A percentile compares a stretch with the other conserved stretches of the same genome.
Conservation (phyloP, 2,888 invertebrate species). For the Eupithecia abbreviata region DNA sequence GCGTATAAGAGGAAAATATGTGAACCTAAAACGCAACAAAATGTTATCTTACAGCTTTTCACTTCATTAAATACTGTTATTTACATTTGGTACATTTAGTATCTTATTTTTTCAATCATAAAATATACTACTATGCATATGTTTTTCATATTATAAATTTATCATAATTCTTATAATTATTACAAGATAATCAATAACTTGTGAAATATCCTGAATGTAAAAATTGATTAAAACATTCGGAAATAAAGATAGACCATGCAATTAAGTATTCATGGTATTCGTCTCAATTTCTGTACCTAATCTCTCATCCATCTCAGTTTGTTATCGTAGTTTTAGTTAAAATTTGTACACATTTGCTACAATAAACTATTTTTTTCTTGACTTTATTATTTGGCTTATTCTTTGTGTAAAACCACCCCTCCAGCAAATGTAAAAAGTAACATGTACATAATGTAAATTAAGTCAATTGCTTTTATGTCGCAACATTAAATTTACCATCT, state of each 20-base stretch:
- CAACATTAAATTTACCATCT: not conserved
- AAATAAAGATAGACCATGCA: not conserved
- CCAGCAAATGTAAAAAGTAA: not conserved
- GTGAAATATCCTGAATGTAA: not conserved
- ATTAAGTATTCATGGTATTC: too few species aligned
- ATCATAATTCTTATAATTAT: not conserved
- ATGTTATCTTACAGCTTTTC: not conserved
- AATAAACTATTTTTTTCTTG: too few species aligned
- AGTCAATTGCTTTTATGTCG: not conserved
- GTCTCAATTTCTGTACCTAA: not conserved
- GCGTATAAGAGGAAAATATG: not conserved
- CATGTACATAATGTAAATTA: too few species aligned
- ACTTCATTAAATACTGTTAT: not conserved
- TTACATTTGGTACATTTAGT: not conserved
- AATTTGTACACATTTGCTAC: too few species aligned
- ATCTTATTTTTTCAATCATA: not conserved
- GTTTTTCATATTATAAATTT: not conserved
- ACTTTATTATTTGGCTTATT: too few species aligned
- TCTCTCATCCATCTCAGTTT: not conserved
- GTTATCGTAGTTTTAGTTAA: too few species aligned
- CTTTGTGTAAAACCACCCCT: not conserved
- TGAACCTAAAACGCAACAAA: not conserved
- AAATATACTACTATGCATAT: not conserved
- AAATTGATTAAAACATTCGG: not conserved
- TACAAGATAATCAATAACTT: not conserved